Conservation (phyloP, 2,888 invertebrate species). For the Acrocyrtus sp. region DNA sequence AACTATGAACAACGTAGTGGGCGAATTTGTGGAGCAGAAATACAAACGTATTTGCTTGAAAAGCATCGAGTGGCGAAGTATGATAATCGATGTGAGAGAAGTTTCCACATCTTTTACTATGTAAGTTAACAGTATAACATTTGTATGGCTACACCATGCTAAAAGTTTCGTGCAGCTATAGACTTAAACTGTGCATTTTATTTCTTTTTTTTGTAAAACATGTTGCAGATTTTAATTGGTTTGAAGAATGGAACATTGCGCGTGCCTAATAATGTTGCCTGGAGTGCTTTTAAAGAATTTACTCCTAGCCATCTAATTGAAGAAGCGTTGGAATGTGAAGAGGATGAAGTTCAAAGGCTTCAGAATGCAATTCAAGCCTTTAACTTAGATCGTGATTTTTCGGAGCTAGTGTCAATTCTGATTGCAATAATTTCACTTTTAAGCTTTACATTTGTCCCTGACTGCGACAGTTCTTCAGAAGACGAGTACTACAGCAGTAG, state of each 20-base stretch:
- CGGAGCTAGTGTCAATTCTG: conserved; percentile 42
- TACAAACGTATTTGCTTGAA: conserved; percentile 59
- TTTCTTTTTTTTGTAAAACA: not conserved
- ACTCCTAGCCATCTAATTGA: conserved; percentile 9
- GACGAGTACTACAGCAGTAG: conserved; percentile 26
- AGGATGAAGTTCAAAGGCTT: conserved; percentile 22
- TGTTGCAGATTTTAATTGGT: conserved; percentile 41
- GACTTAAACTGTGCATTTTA: not conserved
- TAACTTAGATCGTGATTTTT: conserved; percentile 25
- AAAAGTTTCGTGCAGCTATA: not conserved
- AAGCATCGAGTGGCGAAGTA: conserved; percentile 59
- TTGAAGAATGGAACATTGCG: conserved; percentile 35
- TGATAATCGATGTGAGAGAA: conserved; percentile 50
- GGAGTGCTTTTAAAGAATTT: conserved; percentile 3
- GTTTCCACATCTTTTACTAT: conserved; percentile 61
- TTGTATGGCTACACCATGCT: not conserved
- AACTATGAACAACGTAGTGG: conserved; percentile 40
- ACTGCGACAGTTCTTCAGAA: conserved; percentile 43
- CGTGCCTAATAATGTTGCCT: not conserved
- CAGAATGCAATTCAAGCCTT: conserved; percentile 32
- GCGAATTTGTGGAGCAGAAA: conserved; percentile 54
- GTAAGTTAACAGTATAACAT: conserved; percentile 31
- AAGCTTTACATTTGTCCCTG: conserved; percentile 41
- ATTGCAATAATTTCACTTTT: conserved; percentile 54
- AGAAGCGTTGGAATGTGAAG: conserved; percentile 16